phyloP scores from a whole-genome alignment of 2,797 vertebrate species.

The Mycteria americana region DNA sequence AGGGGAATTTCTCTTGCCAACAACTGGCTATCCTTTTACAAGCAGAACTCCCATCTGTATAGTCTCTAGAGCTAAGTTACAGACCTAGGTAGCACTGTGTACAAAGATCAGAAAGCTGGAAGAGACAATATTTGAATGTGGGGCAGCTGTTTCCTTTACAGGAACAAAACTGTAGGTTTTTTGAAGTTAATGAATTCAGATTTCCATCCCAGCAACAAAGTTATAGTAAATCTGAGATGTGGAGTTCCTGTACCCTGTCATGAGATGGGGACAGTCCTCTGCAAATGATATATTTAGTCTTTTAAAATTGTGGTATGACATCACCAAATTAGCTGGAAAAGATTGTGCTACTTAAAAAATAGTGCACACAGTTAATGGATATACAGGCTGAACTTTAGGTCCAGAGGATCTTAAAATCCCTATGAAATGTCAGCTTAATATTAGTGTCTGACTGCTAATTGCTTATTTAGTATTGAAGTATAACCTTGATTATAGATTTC shows the following conservation, averaged over 20 bases:
- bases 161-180: background rate
- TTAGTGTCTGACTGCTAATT: constrained; percentile 4
- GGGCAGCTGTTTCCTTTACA: background rate
- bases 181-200: background rate
- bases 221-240: background rate
- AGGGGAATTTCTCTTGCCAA: background rate
- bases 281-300: background rate
- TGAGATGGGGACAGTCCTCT: background rate
- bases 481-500: constrained; percentile 12
- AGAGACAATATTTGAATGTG: background rate
- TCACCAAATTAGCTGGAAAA: background rate
- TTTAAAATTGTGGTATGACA: background rate
- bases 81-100: background rate
- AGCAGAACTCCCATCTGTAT: background rate
- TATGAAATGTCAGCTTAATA: constrained; percentile 19
- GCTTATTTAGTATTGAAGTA: constrained; percentile 25
- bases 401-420: background rate
- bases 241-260: background rate
- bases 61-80: background rate
- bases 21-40: background rate
- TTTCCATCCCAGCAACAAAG: background rate
- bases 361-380: background rate
- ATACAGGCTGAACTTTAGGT: constrained; percentile 16
- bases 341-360: background rate
- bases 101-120: background rate